Evolutionary conservation across 2,888 invertebrate species (phyloP), one percentile per base, ranked within the genome.

Genomic region (Parasteatoda lunata): DNA sequence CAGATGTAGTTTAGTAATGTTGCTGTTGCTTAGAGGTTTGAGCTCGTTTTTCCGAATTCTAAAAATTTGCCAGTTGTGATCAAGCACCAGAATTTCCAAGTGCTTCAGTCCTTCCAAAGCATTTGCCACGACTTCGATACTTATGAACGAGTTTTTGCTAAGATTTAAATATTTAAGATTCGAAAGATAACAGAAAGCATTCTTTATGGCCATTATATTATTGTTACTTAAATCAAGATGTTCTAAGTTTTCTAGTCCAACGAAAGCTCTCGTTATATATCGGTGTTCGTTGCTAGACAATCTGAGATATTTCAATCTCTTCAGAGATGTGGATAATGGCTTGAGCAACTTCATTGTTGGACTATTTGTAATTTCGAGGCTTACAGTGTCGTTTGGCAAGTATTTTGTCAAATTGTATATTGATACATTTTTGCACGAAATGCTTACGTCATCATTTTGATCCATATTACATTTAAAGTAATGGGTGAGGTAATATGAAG

Each of bases 181-280:
- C 13, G 77, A 52, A 5, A 54, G 13, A 9, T n/a, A 51, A 4
- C 8, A n/a, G n/a, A 84, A 84, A 51, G 77, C 66, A 4, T 51
- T n/a, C 47, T 51, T 77, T 52, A 70, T 3, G 15, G 64, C 77
- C 7, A 52, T 65, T n/a, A 84, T 84, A 30, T 84, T 47, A 65
- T 84, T 84, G 9, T 71, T 49, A 52, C 71, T 77, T 4, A 84
- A 47, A 54, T 84, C 72, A 30, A 84, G 54, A 5, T 51, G 5
- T 70, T 65, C 30, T 70, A 84, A 66, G 45, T 66, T 77, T 45
- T 84, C 71, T 30, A 84, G 68, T n/a, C 83, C 83, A 3, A 54
- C 54, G 6, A 84, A 84, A n/a, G 65, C 71, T 76, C 15, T 82
- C 4, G 70, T 82, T 54, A 82, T 76, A 30, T 76, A 82, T 13